Conservation (phyloP, 2,888 invertebrate species). For the Caenorhabditis sulstoni region DNA sequence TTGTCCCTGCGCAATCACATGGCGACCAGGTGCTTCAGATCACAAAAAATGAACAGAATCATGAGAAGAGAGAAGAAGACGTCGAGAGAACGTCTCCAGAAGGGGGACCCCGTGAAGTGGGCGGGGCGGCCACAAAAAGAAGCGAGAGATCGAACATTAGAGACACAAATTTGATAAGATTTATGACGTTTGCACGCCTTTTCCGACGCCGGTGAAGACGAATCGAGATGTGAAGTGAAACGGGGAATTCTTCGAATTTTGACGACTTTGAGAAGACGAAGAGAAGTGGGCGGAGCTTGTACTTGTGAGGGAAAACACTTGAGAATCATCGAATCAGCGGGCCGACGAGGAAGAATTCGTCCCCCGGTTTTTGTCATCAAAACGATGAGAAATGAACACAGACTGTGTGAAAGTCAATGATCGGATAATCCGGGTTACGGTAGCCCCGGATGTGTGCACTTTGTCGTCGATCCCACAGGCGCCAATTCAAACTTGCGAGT, state of each 20-base stretch:
- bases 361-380: conserved; percentile 27
- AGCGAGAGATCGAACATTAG: background rate
- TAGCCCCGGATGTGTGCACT: too few species aligned
- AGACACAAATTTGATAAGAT: conserved; percentile 23
- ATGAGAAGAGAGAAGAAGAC: background rate
- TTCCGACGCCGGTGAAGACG: too few species aligned
- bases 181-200: conserved; percentile 4
- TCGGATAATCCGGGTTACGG: too few species aligned
- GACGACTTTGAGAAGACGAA: background rate
- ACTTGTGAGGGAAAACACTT: conserved; percentile 42
- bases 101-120: background rate
- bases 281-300: background rate
- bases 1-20: conserved; percentile 22
- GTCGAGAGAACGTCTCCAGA: conserved; percentile 6
- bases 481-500: too few species aligned
- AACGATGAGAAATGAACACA: too few species aligned
- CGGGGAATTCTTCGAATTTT: conserved; percentile 16
- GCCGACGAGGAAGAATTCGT: too few species aligned
- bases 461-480: too few species aligned
- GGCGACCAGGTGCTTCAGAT: conserved; percentile 13
- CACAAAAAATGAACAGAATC: too few species aligned
- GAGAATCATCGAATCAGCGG: conserved; percentile 43
- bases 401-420: too few species aligned
- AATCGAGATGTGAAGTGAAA: too few species aligned
- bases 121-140: background rate